Percentiles rank a stretch among this genome's conserved stretches.
phyloP scores from a whole-genome alignment of 2,113 vertebrate genomes.

The Eurystomus gularis region DNA sequence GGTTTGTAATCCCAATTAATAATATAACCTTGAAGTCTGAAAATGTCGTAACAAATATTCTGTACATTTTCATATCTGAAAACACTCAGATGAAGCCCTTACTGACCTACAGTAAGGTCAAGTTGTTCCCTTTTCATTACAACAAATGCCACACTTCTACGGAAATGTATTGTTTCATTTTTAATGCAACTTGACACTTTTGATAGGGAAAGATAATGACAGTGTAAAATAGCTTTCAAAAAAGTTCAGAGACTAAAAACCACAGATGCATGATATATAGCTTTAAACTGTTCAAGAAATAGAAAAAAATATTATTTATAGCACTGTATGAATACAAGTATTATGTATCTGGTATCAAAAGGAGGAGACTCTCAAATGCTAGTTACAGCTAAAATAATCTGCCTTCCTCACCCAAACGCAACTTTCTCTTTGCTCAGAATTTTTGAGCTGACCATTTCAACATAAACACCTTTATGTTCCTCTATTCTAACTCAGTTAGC shows the following conservation, averaged over 20 bases:
- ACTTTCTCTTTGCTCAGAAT: background rate
- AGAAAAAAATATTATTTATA: background rate
- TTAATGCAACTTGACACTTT: constrained; percentile 34
- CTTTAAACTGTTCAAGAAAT: constrained; percentile 13
- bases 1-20: background rate
- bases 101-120: background rate
- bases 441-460: background rate
- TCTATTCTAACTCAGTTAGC: background rate
- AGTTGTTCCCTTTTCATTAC: background rate
- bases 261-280: background rate
- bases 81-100: background rate
- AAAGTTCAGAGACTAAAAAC: constrained; percentile 34
- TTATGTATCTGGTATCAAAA: background rate
- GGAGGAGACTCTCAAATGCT: background rate
- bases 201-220: constrained; percentile 43
- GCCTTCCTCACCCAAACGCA: background rate
- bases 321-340: background rate
- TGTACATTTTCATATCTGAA: background rate
- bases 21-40: background rate
- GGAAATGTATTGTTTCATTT: constrained; percentile 27
- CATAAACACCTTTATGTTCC: background rate
- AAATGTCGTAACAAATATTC: background rate
- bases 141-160: background rate
- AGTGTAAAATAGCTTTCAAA: constrained; percentile 43
- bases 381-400: background rate